A percentile compares a stretch with the other conserved stretches of the same genome.
Conservation (phyloP, 2,797 vertebrate genomes). For the Cephalopachus bancanus region DNA sequence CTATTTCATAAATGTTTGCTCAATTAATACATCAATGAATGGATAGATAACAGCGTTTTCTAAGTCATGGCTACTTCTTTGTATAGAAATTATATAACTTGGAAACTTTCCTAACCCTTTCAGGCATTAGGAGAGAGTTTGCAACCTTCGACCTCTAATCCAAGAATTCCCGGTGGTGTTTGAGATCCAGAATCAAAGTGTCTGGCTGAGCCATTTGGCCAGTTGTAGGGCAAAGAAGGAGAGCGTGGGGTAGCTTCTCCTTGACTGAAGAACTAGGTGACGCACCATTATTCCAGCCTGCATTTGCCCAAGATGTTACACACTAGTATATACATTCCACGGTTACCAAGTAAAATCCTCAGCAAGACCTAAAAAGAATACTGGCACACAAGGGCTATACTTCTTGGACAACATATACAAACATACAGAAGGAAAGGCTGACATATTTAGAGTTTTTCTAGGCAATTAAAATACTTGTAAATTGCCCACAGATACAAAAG, state of each 20-base stretch:
- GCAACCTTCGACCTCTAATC: background rate
- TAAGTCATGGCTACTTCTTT: background rate
- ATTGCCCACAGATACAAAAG: conserved; percentile 25
- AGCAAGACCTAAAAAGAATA: background rate
- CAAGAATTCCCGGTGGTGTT: background rate
- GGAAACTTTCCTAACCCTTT: conserved; percentile 34
- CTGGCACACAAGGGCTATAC: background rate
- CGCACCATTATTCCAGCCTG: background rate
- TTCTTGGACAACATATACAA: background rate
- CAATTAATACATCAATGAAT: background rate
- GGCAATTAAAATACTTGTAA: conserved; percentile 33
- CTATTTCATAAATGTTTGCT: conserved; percentile 38
- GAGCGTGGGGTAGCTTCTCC: background rate
- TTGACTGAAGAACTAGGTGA: background rate
- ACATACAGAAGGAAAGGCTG: background rate
- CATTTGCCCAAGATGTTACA: background rate
- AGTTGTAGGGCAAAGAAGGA: background rate
- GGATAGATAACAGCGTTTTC: background rate
- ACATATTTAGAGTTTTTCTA: background rate
- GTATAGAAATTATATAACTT: background rate
- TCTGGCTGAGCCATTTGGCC: background rate
- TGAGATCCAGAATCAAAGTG: background rate
- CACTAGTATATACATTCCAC: background rate
- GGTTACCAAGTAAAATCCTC: background rate
- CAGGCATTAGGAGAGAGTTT: background rate